Evolutionary conservation across 2,113 vertebrate species (phyloP), one percentile per base, ranked within the genome.

Genomic region (Lampris megalopsis): DNA sequence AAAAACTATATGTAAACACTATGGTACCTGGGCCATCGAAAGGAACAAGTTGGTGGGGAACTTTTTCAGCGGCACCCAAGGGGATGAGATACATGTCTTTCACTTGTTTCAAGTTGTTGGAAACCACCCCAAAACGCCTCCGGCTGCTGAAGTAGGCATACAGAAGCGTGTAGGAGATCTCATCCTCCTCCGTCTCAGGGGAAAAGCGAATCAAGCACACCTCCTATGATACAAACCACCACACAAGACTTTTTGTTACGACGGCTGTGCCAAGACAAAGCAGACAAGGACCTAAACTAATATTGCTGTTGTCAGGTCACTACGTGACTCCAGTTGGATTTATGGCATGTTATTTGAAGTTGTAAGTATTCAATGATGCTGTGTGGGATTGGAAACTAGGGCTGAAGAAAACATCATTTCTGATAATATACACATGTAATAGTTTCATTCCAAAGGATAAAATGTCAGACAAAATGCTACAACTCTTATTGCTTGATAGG

Each of bases 21-120:
- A 3, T 41, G 90, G 92, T 96, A 99, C 98, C 98, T 92, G 98
- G 98, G 72, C 98, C 98, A 91, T 99, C 98, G 90, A 99, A 99
- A 79, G 98, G 98, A 92, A 98, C 97, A 56, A 99, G 96, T 85
- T 98, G 97, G 90, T 99, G 96, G 78, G 98, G 98, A 75, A 99
- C 96, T 94, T 99, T 99, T 89, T 99, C 98, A 53, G 91, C 91
- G 56, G 96, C 93, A 62, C 96, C 96, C 89, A 99, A 87, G 43
- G 98, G 98, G 85, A 99, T 97, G 83, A 99, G 96, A 91, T 99
- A 99, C 95, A 99, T 97, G 92, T 99, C 98, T 91, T 99, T 99
- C 85, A 99, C 97, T 91, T 96, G 96, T 90, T 97, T 98, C 90
- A 95, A 95, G 77, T 98, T 99, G 91, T 99, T 99, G 73, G 98